Percentiles rank a stretch among this genome's conserved stretches.
phyloP scores from a whole-genome alignment of 2,888 invertebrate species.

The Andrena minutula region DNA sequence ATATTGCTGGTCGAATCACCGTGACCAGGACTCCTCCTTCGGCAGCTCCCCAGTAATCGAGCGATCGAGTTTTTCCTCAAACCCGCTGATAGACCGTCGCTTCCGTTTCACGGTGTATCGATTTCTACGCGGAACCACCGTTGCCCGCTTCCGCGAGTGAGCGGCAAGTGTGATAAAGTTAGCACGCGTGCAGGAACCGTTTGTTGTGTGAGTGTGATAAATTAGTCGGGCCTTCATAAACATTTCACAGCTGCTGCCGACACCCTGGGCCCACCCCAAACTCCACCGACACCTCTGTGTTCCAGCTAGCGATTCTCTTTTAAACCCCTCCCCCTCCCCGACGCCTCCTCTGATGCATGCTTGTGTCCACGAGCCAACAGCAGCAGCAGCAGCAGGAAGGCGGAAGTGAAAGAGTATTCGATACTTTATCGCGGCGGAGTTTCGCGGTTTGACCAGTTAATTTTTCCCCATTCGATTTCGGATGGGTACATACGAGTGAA shows the following conservation, averaged over 20 bases:
- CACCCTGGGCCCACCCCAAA: conserved; percentile 68
- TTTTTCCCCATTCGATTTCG: conserved; percentile 58
- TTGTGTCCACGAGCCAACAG: conserved; percentile 1
- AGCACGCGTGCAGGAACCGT: conserved; percentile 52
- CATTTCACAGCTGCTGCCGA: conserved; percentile 84
- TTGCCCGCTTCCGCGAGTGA: conserved; percentile 36
- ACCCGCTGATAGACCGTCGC: conserved; percentile 45
- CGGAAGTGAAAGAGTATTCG: conserved; percentile 55
- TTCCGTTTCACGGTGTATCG: conserved; percentile 61
- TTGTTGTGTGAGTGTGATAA: conserved; percentile 77
- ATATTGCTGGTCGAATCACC: conserved; percentile 25
- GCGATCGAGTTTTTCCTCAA: conserved; percentile 50
- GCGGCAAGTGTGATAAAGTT: conserved; percentile 70
- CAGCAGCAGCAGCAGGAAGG: conserved; percentile 8
- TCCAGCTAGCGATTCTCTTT: conserved; percentile 53
- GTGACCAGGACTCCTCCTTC: conserved; percentile 18
- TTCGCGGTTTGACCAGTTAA: conserved; percentile 69
- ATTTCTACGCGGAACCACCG: conserved; percentile 46
- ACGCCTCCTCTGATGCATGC: conserved; percentile 35
- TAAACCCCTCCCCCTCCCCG: conserved; percentile 43
- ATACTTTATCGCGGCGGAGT: conserved; percentile 72
- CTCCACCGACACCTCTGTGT: conserved; percentile 56
- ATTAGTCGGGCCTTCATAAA: conserved; percentile 84
- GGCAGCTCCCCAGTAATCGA: conserved; percentile 13
- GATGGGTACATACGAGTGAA: conserved; percentile 34